phyloP scores from a whole-genome alignment of 2,888 invertebrate genomes.

The Stictocephala bisonia region DNA sequence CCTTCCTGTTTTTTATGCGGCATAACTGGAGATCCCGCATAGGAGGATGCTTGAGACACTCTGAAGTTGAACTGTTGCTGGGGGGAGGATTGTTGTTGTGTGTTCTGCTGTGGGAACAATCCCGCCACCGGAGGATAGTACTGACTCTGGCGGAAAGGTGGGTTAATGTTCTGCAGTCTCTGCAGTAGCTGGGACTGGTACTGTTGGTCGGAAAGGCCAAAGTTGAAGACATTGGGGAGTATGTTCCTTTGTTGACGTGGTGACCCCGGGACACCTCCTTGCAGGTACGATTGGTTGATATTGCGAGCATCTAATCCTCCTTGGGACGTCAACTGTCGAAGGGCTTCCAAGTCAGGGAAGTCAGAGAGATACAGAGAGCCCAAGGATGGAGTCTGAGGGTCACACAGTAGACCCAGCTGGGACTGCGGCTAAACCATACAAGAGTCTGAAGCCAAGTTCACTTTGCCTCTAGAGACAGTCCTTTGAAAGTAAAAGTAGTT shows the following conservation, averaged over 20 bases:
- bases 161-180: constrained; percentile 66
- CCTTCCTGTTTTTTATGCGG: constrained; percentile 48
- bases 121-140: constrained; percentile 47
- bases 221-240: constrained; percentile 52
- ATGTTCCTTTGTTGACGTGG: constrained; percentile 40
- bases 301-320: constrained; percentile 45
- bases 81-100: constrained; percentile 63
- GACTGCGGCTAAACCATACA: no score
- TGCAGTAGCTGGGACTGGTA: constrained; percentile 68
- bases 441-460: no score
- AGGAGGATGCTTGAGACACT: constrained; percentile 74
- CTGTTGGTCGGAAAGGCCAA: constrained; percentile 61
- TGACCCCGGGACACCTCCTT: constrained; percentile 44
- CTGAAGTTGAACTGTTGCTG: constrained; percentile 62
- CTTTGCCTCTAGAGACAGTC: no score
- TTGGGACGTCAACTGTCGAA: constrained; percentile 54
- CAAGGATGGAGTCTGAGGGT: constrained; percentile 53
- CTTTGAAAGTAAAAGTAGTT: no score
- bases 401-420: constrained; percentile 38
- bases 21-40: constrained; percentile 63
- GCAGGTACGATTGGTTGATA: constrained; percentile 43
- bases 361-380: constrained; percentile 59
- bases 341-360: constrained; percentile 61
- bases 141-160: constrained; percentile 17
- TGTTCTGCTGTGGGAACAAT: constrained; percentile 58